These are phyloP conservation scores for Perizoma flavofasciatum DNA, from an alignment of 2,888 invertebrate genomes.

Conservation along the genomic window DNA sequence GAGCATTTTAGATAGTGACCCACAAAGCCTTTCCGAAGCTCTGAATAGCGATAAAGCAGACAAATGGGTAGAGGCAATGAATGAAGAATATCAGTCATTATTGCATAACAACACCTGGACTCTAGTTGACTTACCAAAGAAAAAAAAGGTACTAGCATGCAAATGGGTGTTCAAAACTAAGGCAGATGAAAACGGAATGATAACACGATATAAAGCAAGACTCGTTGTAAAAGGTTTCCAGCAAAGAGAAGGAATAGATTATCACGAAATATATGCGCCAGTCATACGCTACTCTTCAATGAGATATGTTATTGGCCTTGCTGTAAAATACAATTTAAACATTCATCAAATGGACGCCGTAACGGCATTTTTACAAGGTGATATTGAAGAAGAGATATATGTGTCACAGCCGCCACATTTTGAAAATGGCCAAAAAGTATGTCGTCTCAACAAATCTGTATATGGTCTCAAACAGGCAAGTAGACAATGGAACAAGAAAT, in stretches of 20 bases:
- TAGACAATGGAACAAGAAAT: constrained; percentile 3
- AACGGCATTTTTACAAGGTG: constrained; percentile 27
- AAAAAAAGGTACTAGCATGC: constrained; percentile 3
- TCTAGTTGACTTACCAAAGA: constrained; percentile 4
- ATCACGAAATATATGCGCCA: too few relatives aligned
- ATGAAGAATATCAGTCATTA: constrained; percentile 17
- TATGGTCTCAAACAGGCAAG: neutral
- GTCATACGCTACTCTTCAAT: too few relatives aligned
- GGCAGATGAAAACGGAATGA: neutral
- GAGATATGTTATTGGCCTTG: constrained; percentile 17
- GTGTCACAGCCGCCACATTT: constrained; percentile 7
- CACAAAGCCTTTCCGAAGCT: constrained; percentile 9
- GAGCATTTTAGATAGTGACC: constrained; percentile 1
- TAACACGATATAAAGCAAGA: constrained; percentile 20
- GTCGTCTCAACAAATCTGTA: too few relatives aligned
- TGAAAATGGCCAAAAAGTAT: too few relatives aligned
- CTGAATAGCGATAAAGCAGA: constrained; percentile 11
- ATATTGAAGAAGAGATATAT: constrained; percentile 26
- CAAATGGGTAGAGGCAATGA: constrained; percentile 10
- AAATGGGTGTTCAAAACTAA: constrained; percentile 3
- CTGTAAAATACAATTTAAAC: constrained; percentile 19
- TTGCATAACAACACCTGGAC: constrained; percentile 27
- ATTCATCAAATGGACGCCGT: constrained; percentile 26
- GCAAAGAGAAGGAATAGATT: too few relatives aligned
- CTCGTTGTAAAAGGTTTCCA: constrained; percentile 25